Base-by-base conservation (phyloP, 2,888 invertebrate species). In the Ganaspis brasiliensis region DNA sequence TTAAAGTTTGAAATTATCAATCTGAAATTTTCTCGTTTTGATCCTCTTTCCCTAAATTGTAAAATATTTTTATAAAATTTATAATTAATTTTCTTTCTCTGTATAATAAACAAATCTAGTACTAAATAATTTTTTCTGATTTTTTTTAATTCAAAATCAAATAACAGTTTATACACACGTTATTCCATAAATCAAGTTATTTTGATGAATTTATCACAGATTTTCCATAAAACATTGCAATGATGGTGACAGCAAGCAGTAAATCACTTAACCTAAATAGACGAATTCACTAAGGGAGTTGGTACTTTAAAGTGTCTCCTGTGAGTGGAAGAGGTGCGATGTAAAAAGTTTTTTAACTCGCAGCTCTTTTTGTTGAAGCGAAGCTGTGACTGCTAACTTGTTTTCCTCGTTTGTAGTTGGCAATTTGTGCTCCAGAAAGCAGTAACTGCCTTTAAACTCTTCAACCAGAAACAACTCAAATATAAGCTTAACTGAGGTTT, bases 401-500 rank as follows among this genome's bases (percentile, higher is more conserved):
- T 67, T 67, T 67, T 12, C 67, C 45, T 45, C 45, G 40, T 67
- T 67, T 67, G 40, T 40, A 67, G 67, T 21, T 21, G 67, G 37
- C 40, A 45, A 67, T 67, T 67, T 45, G 67, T 67, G 67, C 67
- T 67, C 67, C 40, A 67, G 40, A 45, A 45, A 67, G n/a, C 45
- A 67, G 40, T 67, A 40, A 67, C 45, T 45, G 40, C 40, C 4
- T 67, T 67, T 67, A 45, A 67, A 67, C 67, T 67, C 67, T 45
- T 21, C 24, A 67, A 45, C 40, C 37, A 67, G 21, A 67, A 67
- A 45, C 40, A 67, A 67, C 40, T 45, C 67, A 67, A 67, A 67
- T 67, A 67, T 24, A 45, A 67, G 67, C 67, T 67, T 67, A 45
- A 67, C 24, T 67, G 67, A 45, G 67, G 67, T 67, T 67, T 45